phyloP scores from a whole-genome alignment of 2,888 invertebrate species.

The Coecobrya sp. region DNA sequence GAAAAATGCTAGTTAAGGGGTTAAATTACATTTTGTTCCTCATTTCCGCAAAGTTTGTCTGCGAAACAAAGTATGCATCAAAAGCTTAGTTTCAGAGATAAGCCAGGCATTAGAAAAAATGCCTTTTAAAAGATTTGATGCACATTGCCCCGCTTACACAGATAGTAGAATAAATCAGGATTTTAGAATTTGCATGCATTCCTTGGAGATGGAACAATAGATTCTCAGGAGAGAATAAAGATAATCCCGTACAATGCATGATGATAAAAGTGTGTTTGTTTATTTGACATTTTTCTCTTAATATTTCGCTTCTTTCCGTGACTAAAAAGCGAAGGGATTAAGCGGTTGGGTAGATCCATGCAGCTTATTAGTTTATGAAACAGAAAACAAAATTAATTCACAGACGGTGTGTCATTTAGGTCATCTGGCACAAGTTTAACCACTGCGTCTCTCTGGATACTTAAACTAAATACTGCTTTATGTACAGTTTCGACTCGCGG shows the following conservation, averaged over 20 bases:
- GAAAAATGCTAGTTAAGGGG: too few species aligned
- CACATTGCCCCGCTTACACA: not conserved
- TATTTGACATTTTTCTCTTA: not conserved
- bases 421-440: slow-evolving; percentile 8
- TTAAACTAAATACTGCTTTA: not conserved
- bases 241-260: not conserved
- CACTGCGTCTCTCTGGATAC: not conserved
- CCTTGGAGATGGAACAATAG: not conserved
- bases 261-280: not conserved
- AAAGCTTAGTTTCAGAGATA: too few species aligned
- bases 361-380: slow-evolving; percentile 7
- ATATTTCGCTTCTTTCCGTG: slow-evolving; percentile 1
- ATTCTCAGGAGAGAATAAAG: too few species aligned
- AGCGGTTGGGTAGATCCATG: not conserved
- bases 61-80: too few species aligned
- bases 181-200: not conserved
- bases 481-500: not conserved
- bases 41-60: too few species aligned
- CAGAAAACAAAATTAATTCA: slow-evolving; percentile 17
- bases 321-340: slow-evolving; percentile 3
- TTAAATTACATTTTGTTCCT: too few species aligned
- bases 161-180: not conserved
- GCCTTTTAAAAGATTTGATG: not conserved
- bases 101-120: too few species aligned
- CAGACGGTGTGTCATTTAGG: slow-evolving; percentile 6